A percentile compares a stretch with the other conserved stretches of the same genome.
phyloP scores from a whole-genome alignment of 2,113 vertebrate species.

The Nothocercus julius region DNA sequence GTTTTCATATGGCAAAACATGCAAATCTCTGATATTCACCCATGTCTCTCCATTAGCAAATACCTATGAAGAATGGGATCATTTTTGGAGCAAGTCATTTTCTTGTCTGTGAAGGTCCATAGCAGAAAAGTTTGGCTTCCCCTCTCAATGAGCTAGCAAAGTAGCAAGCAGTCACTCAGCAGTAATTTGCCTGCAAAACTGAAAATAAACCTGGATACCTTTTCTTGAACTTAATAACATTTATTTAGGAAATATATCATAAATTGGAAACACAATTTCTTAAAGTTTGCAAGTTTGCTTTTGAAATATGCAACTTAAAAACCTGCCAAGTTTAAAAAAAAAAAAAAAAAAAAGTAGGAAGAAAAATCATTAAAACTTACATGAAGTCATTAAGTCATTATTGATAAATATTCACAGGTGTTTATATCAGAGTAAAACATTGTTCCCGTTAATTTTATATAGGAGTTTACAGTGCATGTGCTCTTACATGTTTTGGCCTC shows the following conservation, averaged over 20 bases:
- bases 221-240: background rate
- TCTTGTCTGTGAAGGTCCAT: background rate
- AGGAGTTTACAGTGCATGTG: background rate
- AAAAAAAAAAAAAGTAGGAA: background rate
- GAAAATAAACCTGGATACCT: background rate
- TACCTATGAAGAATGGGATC: background rate
- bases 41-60: background rate
- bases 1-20: background rate
- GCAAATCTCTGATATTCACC: background rate
- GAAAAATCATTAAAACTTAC: background rate
- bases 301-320: background rate
- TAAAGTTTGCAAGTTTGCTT: background rate
- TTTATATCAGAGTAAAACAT: background rate
- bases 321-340: background rate
- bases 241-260: background rate
- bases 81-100: background rate
- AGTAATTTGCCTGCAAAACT: background rate
- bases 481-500: too few species aligned
- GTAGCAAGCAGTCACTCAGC: fast-evolving
- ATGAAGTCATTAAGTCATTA: background rate
- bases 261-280: background rate
- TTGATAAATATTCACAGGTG: background rate
- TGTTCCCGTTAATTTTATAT: background rate
- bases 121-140: background rate
- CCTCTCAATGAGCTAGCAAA: background rate